Conservation (phyloP, 2,797 vertebrate species). For the Mormyrops boulengeri region DNA sequence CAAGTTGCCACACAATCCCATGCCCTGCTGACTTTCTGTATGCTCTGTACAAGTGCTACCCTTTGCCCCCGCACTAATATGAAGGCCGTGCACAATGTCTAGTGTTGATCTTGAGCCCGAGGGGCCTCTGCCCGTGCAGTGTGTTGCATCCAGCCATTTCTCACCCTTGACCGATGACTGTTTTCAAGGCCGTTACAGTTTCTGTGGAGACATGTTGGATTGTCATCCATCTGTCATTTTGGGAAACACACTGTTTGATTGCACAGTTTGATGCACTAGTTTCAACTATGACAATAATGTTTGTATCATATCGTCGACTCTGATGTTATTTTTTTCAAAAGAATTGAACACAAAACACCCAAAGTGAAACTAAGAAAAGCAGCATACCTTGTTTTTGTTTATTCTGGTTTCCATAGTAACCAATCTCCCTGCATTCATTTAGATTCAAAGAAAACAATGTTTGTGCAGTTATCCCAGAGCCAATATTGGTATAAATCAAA, state of each 20-base stretch:
- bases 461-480: conserved; percentile 24
- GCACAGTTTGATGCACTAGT: background rate
- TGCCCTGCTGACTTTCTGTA: background rate
- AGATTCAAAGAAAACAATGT: conserved; percentile 31
- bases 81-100: background rate
- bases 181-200: conserved; percentile 7
- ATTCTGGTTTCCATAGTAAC: conserved; percentile 28
- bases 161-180: background rate
- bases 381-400: conserved; percentile 32
- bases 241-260: background rate
- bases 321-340: conserved; percentile 2
- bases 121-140: background rate
- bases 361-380: background rate
- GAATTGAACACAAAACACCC: background rate
- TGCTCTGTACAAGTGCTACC: background rate
- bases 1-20: background rate
- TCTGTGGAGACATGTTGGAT: background rate
- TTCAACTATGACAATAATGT: background rate
- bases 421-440: conserved; percentile 27
- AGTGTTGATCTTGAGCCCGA: conserved; percentile 16
- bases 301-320: background rate
- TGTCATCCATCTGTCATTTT: background rate
- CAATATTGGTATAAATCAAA: conserved; percentile 32
- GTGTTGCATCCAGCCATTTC: background rate
- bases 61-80: background rate